Conservation (phyloP, 1,140 invertebrate species). For the Drosophila ogumai region DNA sequence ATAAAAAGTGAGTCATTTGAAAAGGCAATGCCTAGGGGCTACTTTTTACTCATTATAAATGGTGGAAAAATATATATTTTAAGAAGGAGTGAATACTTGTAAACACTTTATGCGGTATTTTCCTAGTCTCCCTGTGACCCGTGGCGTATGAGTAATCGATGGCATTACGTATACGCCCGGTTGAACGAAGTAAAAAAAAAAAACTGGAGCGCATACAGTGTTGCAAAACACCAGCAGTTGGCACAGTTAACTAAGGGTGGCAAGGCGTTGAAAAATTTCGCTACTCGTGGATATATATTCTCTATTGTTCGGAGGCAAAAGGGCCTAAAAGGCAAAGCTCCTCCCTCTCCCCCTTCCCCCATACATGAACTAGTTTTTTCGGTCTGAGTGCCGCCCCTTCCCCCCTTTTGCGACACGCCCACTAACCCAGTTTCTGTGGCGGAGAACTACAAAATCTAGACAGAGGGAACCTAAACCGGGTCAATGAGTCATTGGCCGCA, state of each 20-base stretch:
- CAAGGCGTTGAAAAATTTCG: constrained; percentile 4
- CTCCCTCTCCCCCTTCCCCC: neutral
- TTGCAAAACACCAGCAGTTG: constrained; percentile 26
- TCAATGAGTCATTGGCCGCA: constrained; percentile 78
- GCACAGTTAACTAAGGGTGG: constrained; percentile 26
- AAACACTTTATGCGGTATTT: neutral
- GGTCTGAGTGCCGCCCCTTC: constrained; percentile 39
- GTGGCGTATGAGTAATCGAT: constrained; percentile 42
- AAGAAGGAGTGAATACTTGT: neutral
- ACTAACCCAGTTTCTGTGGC: constrained; percentile 67
- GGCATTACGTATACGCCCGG: constrained; percentile 27
- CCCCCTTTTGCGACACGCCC: constrained; percentile 31
- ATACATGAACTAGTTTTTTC: constrained; percentile 69
- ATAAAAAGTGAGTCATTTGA: constrained; percentile 6
- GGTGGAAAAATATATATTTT: neutral
- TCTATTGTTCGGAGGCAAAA: constrained; percentile 38
- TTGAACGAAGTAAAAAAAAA: neutral
- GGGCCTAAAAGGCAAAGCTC: constrained; percentile 13
- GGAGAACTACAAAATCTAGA: constrained; percentile 34
- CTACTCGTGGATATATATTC: constrained; percentile 26
- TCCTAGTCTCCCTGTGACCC: neutral
- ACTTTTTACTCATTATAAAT: neutral
- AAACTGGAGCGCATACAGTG: constrained; percentile 30
- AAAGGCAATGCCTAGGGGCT: neutral
- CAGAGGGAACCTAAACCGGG: constrained; percentile 56